These are phyloP conservation scores for Plectus sambesii DNA, from an alignment of 1,140 invertebrate species.

Conservation along the genomic window DNA sequence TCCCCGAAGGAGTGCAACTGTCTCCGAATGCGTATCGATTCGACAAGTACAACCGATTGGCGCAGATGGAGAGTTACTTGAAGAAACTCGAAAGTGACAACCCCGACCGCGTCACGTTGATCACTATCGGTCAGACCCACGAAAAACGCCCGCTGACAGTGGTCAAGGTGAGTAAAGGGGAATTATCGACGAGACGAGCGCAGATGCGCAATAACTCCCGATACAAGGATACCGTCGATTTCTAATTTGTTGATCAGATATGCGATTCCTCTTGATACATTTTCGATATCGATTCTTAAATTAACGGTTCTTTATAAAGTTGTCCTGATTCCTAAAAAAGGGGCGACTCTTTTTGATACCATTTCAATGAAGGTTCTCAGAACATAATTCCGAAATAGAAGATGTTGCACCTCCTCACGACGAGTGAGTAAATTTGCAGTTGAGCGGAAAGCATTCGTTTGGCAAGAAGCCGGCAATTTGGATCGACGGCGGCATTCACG, in stretches of 20 bases:
- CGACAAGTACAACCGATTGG: conserved; percentile 29
- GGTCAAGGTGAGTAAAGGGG: conserved; percentile 30
- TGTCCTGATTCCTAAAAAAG: conserved; percentile 5
- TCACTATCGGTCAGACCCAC: conserved; percentile 41
- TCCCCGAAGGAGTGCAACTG: not conserved
- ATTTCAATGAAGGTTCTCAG: conserved; percentile 11
- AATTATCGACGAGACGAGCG: conserved; percentile 8
- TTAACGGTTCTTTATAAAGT: conserved; percentile 1
- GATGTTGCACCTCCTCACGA: too few species aligned
- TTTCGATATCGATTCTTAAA: too few species aligned
- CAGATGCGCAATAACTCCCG: too few species aligned
- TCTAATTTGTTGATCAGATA: too few species aligned
- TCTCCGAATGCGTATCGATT: conserved; percentile 17
- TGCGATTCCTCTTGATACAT: too few species aligned
- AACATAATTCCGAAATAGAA: conserved; percentile 32
- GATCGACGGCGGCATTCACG: conserved; percentile 48
- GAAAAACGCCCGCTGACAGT: conserved; percentile 37
- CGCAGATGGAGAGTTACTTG: conserved; percentile 31
- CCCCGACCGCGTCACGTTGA: conserved; percentile 33
- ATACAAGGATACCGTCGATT: too few species aligned
- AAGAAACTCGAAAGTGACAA: conserved; percentile 33
- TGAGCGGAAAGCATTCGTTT: conserved; percentile 31
- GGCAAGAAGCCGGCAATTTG: conserved; percentile 38
- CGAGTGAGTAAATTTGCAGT: too few species aligned
- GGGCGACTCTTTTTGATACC: conserved; percentile 1